Evolutionary conservation across 1,140 invertebrate species (phyloP).

Genomic region (Ceratosolen fusciceps): DNA sequence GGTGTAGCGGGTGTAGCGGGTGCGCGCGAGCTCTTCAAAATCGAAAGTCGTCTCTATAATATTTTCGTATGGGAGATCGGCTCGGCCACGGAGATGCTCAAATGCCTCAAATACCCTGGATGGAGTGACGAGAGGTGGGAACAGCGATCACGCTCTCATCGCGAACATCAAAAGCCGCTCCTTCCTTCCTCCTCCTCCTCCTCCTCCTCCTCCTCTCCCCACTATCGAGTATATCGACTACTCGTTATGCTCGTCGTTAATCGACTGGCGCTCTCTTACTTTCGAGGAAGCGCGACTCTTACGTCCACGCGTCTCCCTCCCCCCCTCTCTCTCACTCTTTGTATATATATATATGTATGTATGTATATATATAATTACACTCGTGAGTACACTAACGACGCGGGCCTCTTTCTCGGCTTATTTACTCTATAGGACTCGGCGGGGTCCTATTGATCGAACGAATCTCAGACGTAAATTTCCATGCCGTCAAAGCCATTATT

Average conservation of each 20-base stretch:
- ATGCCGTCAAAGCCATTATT: neutral
- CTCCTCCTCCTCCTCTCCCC: neutral
- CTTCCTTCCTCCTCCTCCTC: too few species aligned
- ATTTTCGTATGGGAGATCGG: neutral
- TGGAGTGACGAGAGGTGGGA: too few species aligned
- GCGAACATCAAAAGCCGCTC: too few species aligned
- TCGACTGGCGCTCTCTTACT: neutral
- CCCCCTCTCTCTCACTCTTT: too few species aligned
- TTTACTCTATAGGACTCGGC: neutral
- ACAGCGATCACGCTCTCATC: too few species aligned
- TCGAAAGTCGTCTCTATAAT: neutral
- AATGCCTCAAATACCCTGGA: neutral
- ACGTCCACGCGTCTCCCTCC: neutral
- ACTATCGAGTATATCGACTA: neutral
- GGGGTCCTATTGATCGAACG: too few species aligned
- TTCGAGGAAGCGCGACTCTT: neutral
- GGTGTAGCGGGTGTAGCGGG: too few species aligned
- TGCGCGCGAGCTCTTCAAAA: neutral
- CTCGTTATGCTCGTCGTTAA: neutral
- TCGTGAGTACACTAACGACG: neutral
- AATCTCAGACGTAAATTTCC: neutral
- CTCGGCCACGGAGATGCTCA: neutral
- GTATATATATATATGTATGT: too few species aligned
- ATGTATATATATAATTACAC: neutral
- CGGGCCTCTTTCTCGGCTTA: neutral